phyloP scores from a whole-genome alignment of 1,140 invertebrate species.

The Schlechtendalia chinensis region DNA sequence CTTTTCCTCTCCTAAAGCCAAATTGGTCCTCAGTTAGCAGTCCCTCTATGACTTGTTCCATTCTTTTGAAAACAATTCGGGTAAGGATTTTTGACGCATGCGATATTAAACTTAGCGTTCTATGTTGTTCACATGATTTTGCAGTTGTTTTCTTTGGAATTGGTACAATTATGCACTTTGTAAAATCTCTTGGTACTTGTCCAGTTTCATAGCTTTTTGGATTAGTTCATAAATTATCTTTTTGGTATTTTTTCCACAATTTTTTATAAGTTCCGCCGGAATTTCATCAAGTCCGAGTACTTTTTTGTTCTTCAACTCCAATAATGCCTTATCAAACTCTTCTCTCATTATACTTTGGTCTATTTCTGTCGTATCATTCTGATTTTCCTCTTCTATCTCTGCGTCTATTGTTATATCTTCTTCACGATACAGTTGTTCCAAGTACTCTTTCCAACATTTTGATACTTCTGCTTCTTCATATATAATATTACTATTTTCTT shows the following conservation, averaged over 20 bases:
- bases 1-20: conserved; percentile 3
- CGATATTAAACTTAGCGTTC: conserved; percentile 18
- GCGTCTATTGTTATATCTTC: neutral
- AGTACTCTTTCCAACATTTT: conserved; percentile 7
- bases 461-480: conserved; percentile 22
- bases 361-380: too few relatives aligned
- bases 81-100: conserved; percentile 25
- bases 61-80: conserved; percentile 1
- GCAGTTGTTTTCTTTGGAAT: conserved; percentile 19
- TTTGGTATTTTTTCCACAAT: conserved; percentile 8
- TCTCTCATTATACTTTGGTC: neutral
- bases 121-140: conserved; percentile 12
- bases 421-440: neutral
- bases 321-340: conserved; percentile 19
- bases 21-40: conserved; percentile 7
- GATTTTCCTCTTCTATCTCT: too few relatives aligned
- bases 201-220: neutral
- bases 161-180: conserved; percentile 14
- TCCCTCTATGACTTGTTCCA: neutral
- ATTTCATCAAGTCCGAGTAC: conserved; percentile 9
- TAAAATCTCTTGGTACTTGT: conserved; percentile 3
- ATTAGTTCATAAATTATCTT: conserved; percentile 5
- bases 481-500: conserved; percentile 12
- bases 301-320: conserved; percentile 16
- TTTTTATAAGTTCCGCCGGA: conserved; percentile 12